phyloP scores from a whole-genome alignment of 64 coral and sea anemone genomes.

The Exaiptasia diaphana region DNA sequence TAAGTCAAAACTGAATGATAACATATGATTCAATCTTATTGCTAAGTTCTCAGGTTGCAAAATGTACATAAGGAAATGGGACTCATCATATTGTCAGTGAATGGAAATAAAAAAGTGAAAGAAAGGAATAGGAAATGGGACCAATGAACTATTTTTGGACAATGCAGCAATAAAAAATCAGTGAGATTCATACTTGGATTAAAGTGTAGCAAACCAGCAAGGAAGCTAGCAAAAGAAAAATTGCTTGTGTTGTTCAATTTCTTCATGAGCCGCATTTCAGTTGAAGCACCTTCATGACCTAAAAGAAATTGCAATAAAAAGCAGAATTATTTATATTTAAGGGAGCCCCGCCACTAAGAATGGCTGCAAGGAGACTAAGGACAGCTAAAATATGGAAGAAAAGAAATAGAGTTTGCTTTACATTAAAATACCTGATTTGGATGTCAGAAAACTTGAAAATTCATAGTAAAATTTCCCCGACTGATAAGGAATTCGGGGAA shows the following conservation, averaged over 20 bases:
- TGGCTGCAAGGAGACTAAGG: background rate
- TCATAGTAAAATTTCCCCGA: constrained; percentile 61
- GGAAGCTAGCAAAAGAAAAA: constrained; percentile 71
- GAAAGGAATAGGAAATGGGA: too few species aligned
- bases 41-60: too few species aligned
- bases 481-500: constrained; percentile 52
- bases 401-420: background rate
- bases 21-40: too few species aligned
- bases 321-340: background rate
- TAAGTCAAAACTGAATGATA: too few species aligned
- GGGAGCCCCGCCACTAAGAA: background rate
- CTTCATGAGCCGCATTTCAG: constrained; percentile 42
- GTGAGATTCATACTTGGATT: constrained; percentile 49
- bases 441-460: constrained; percentile 34
- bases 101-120: too few species aligned
- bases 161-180: too few species aligned
- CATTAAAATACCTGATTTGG: constrained; percentile 17
- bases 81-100: too few species aligned
- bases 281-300: background rate
- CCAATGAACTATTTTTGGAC: too few species aligned
- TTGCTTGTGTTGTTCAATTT: constrained; percentile 62
- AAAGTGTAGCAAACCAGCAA: constrained; percentile 67
- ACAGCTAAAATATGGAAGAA: background rate
- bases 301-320: background rate
- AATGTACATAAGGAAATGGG: too few species aligned